Evolutionary conservation across 2,113 vertebrate genomes (phyloP).

Genomic region (Cervus canadensis): DNA sequence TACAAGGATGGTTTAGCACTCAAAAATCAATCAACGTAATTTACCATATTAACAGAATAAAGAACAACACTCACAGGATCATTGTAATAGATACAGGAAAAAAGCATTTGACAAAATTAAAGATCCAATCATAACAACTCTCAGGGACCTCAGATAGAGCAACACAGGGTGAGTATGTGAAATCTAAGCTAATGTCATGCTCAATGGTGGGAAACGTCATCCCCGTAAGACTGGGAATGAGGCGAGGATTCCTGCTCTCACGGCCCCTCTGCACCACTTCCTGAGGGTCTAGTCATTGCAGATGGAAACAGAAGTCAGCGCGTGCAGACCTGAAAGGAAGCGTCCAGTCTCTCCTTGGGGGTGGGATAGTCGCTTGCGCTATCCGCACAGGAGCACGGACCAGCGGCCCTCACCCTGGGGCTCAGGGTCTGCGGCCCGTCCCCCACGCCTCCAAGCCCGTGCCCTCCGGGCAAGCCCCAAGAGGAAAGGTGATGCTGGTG

Average conservation of each 20-base stretch:
- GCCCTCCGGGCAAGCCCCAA: rapidly evolving
- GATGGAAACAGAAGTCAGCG: neutral
- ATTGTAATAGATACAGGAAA: neutral
- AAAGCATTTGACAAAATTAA: neutral
- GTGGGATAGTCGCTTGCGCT: neutral
- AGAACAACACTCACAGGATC: neutral
- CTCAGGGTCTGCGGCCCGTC: rapidly evolving
- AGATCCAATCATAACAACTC: neutral
- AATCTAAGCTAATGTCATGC: rapidly evolving
- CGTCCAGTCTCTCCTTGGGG: rapidly evolving
- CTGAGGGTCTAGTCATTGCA: neutral
- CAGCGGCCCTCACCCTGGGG: rapidly evolving
- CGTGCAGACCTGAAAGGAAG: neutral
- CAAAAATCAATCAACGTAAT: neutral
- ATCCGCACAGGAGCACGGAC: rapidly evolving
- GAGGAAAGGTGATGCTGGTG: rapidly evolving
- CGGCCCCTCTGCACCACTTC: rapidly evolving
- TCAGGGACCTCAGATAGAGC: neutral
- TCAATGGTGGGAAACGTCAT: rapidly evolving
- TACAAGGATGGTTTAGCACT: neutral
- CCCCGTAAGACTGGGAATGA: rapidly evolving
- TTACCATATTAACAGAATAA: neutral
- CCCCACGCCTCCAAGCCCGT: rapidly evolving
- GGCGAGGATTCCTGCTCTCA: rapidly evolving
- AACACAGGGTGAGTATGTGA: rapidly evolving